A percentile compares a stretch with the other conserved stretches of the same genome.
phyloP scores from a whole-genome alignment of 2,113 vertebrate genomes.

The Merops nubicus region DNA sequence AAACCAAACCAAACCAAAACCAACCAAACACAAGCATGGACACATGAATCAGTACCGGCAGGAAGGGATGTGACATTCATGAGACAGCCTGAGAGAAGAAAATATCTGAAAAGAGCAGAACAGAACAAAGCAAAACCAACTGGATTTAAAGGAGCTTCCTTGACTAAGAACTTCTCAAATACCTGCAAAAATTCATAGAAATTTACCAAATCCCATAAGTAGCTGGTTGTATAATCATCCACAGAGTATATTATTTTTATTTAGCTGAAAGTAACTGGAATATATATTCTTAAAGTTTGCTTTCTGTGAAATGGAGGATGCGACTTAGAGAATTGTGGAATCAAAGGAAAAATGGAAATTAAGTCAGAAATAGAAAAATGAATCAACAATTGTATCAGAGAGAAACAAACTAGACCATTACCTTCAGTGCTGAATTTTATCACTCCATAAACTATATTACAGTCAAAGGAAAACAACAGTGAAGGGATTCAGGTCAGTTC shows the following conservation, averaged over 20 bases:
- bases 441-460: background rate
- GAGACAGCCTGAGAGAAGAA: background rate
- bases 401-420: background rate
- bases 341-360: background rate
- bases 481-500: background rate
- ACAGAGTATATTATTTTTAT: background rate
- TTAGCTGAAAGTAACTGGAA: background rate
- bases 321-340: background rate
- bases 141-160: background rate
- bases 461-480: background rate
- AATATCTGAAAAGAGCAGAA: slow-evolving; percentile 4
- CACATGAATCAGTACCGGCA: background rate
- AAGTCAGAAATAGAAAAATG: background rate
- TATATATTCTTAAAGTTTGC: background rate
- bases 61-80: background rate
- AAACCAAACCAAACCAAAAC: too few species aligned
- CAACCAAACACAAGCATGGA: background rate
- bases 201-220: background rate
- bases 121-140: background rate
- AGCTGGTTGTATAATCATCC: background rate
- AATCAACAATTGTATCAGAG: background rate
- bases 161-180: background rate
- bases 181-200: background rate
- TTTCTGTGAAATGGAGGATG: background rate
- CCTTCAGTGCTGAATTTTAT: background rate